Conservation (phyloP, 2,888 invertebrate genomes). For the Ischnura elegans region DNA sequence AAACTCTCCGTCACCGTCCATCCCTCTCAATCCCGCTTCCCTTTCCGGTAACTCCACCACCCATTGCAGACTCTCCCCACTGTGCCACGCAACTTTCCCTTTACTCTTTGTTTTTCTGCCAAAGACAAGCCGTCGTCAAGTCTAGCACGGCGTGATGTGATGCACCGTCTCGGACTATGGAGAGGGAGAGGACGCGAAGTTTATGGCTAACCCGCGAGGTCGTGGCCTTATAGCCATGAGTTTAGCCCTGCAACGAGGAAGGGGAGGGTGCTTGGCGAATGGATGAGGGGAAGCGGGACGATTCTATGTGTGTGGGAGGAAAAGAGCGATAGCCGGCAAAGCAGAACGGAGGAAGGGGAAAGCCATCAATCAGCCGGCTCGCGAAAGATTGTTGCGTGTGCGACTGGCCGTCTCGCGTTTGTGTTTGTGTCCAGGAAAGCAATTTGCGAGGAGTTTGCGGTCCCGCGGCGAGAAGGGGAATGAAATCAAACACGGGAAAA, state of each 20-base stretch:
- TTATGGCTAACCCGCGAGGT: constrained; percentile 49
- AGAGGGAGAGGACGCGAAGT: constrained; percentile 17
- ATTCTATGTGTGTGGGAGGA: background rate
- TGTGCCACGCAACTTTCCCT: background rate
- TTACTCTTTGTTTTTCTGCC: background rate
- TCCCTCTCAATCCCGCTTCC: background rate
- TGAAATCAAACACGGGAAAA: constrained; percentile 54
- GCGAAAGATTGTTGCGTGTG: background rate
- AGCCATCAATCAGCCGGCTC: constrained; percentile 47
- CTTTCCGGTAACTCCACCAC: background rate
- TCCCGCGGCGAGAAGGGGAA: background rate
- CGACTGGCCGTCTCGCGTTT: background rate
- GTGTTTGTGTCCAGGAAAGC: constrained; percentile 53
- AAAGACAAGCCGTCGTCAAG: background rate
- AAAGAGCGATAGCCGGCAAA: too few relatives aligned
- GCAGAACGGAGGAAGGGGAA: too few relatives aligned
- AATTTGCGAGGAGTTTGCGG: constrained; percentile 57
- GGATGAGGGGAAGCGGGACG: background rate
- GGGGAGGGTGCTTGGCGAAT: background rate
- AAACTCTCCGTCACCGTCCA: background rate
- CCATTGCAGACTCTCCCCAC: background rate
- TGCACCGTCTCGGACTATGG: background rate
- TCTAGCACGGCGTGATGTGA: background rate
- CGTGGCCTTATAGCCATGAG: constrained; percentile 10
- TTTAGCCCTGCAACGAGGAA: background rate